Conservation (phyloP, 2,797 vertebrate genomes). For the Sebastes vulpes region DNA sequence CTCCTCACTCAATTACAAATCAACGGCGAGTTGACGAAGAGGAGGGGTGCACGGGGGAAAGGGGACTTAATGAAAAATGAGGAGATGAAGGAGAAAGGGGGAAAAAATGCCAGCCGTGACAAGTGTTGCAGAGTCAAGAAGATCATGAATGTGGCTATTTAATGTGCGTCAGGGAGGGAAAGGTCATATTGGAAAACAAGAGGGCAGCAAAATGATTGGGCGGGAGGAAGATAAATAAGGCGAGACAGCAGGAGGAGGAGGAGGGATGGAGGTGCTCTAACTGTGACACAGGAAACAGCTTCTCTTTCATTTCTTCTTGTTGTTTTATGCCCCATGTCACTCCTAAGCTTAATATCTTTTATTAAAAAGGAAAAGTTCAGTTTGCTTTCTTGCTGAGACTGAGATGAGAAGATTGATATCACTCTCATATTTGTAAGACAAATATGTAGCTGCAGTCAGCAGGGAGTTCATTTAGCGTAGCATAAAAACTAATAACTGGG, state of each 20-base stretch:
- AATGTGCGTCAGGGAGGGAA: constrained; percentile 16
- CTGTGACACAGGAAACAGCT: not conserved
- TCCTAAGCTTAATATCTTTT: not conserved
- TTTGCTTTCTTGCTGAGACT: not conserved
- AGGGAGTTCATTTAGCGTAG: not conserved
- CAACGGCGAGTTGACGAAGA: constrained; percentile 29
- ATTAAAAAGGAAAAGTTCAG: not conserved
- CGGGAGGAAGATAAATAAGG: constrained; percentile 26
- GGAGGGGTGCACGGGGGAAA: not conserved
- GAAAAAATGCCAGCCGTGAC: constrained; percentile 11
- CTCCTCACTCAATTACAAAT: constrained; percentile 64
- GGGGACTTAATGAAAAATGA: constrained; percentile 40
- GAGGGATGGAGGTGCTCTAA: constrained; percentile 6
- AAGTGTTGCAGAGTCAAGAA: constrained; percentile 10
- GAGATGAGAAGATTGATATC: not conserved
- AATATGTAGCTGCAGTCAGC: not conserved
- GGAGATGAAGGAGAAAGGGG: not conserved
- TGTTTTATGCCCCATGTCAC: not conserved
- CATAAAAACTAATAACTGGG: not conserved
- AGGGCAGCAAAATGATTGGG: constrained; percentile 25
- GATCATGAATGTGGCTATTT: constrained; percentile 34
- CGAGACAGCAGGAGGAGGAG: constrained; percentile 11
- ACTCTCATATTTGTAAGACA: not conserved
- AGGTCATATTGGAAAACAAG: constrained; percentile 36
- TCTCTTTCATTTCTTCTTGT: not conserved